A percentile compares a stretch with the other conserved stretches of the same genome.
phyloP scores from a whole-genome alignment of 2,113 vertebrate genomes.

The Aleadryas rufinucha region DNA sequence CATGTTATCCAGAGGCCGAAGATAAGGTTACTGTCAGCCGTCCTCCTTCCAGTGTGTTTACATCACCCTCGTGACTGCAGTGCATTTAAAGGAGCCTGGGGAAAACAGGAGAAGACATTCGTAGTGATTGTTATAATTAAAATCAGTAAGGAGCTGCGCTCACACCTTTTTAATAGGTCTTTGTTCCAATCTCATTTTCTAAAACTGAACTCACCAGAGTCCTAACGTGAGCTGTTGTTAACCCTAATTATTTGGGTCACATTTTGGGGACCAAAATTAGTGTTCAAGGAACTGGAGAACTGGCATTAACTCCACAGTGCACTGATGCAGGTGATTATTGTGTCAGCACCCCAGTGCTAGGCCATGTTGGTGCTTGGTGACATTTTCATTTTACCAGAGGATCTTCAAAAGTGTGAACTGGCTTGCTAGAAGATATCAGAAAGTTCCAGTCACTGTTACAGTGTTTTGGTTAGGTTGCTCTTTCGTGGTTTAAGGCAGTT shows the following conservation, averaged over 20 bases:
- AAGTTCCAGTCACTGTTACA: background rate
- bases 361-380: background rate
- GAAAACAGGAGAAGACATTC: background rate
- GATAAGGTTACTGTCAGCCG: background rate
- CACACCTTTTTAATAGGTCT: background rate
- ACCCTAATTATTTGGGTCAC: background rate
- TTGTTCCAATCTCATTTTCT: background rate
- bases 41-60: background rate
- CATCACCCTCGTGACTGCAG: background rate
- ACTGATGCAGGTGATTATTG: background rate
- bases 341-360: background rate
- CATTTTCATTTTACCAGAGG: background rate
- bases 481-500: background rate
- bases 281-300: background rate
- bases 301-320: background rate
- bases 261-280: background rate
- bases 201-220: background rate
- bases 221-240: background rate
- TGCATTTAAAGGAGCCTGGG: fast-evolving
- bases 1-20: background rate
- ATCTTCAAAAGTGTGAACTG: background rate
- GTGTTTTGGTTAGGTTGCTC: background rate
- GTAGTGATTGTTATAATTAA: background rate
- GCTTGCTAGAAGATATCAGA: background rate
- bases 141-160: background rate